Base-by-base conservation (phyloP, 2,797 vertebrate genomes). In the Cheirogaleus major region DNA sequence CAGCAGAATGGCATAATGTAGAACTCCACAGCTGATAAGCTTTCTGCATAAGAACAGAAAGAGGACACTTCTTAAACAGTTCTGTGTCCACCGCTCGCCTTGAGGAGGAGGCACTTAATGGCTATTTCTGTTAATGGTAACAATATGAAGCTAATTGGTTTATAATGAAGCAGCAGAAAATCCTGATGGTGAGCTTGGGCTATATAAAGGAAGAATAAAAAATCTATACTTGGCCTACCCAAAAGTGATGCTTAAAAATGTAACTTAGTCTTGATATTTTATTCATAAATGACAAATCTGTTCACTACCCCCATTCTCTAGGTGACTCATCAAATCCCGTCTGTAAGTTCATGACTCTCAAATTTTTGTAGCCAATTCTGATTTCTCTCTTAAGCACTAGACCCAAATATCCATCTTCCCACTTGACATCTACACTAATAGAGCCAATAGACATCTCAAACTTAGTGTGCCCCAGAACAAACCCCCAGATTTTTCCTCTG, bases 121-220 rank as follows among this genome's bases (percentile, higher is more conserved):
- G 69, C 84, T 95, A 78, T 94, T 96, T 86, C 48, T 55, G 87
- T 75, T 96, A 95, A 95, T 70, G 93, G 93, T 92, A 87, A 86
- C 43, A 75, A 35, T 95, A 84, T 72, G 84, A 97, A 95, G 76
- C 69, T 95, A 97, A 96, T 48, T 92, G 92, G 91, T 84, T 88
- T 93, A 76, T 95, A 97, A 97, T 91, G 93, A 97, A 96, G 52
- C 57, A 57, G 89, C 55, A 95, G 45, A 93, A 89, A 95, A 95
- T 59, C 48, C 79, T 79, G 76, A 91, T 27, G 55, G 41, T 75
- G 38, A 96, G 85, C 73, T 1, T 87, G 63, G 80, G 48, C 14
- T 87, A 41, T 61, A 61, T 50, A 70, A 95, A 93, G 27, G 67
- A 75, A 94, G 80, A 93, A 75, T 78, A 32, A 52, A 94, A 94